Conservation (phyloP, 2,888 invertebrate species). For the Cephus pygmeus region DNA sequence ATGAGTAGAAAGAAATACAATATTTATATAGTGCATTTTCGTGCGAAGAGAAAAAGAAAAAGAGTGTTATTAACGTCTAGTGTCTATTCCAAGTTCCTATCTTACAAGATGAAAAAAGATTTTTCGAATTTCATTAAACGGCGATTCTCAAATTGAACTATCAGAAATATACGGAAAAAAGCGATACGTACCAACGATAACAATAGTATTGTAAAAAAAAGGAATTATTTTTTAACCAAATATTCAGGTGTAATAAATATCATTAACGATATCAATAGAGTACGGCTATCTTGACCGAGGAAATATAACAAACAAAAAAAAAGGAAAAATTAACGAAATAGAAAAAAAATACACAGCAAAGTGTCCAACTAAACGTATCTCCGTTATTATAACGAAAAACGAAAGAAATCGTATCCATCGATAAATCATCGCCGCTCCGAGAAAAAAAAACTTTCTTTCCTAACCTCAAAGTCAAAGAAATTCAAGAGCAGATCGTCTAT, state of each 20-base stretch:
- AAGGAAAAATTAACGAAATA: neutral
- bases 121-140: neutral
- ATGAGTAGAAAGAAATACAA: slow-evolving; percentile 14
- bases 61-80: slow-evolving; percentile 27
- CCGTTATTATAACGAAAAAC: neutral
- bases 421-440: neutral
- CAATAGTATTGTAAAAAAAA: neutral
- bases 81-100: neutral
- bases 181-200: neutral
- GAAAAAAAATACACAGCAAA: neutral
- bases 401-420: neutral
- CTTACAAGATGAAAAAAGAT: neutral
- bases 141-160: neutral
- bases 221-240: neutral
- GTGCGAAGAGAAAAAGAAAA: slow-evolving; percentile 5
- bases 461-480: neutral
- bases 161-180: neutral
- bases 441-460: neutral
- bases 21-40: slow-evolving; percentile 6
- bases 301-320: neutral
- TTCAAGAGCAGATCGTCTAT: neutral
- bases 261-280: neutral
- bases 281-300: neutral
- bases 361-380: neutral
- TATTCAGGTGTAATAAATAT: neutral